Evolutionary conservation across 2,797 vertebrate species (phyloP).

Genomic region (Rallus crepitans): DNA sequence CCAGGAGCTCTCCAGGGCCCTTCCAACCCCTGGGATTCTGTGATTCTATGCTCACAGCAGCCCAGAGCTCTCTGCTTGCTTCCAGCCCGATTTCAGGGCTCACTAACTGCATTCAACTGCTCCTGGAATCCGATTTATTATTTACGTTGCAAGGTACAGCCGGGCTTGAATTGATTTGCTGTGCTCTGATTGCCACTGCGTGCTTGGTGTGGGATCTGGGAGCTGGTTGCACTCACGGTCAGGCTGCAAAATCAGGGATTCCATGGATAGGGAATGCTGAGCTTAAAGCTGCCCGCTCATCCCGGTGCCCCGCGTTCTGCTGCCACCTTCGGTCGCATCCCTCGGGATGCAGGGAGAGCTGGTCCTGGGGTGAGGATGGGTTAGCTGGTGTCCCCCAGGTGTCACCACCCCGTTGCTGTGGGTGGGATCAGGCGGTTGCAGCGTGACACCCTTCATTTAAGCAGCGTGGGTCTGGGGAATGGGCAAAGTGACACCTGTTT

Average conservation of each 20-base stretch:
- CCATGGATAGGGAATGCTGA: neutral
- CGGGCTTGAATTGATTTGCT: neutral
- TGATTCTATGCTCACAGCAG: neutral
- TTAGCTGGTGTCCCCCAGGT: too few species aligned
- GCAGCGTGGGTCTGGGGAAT: accelerated
- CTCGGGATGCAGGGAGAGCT: neutral
- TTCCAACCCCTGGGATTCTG: too few species aligned
- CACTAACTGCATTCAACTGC: neutral
- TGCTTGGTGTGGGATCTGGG: neutral
- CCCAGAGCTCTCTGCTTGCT: neutral
- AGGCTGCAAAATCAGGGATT: neutral
- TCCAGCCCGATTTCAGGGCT: constrained; percentile 12
- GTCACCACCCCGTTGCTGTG: accelerated
- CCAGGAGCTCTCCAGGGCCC: too few species aligned
- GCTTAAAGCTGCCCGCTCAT: accelerated
- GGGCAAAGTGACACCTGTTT: neutral
- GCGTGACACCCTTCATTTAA: neutral
- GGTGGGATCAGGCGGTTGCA: neutral
- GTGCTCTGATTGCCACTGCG: constrained; percentile 28
- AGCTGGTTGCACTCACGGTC: neutral
- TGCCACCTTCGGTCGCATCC: accelerated
- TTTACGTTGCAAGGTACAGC: constrained; percentile 25
- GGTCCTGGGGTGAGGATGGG: neutral
- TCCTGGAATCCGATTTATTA: constrained; percentile 18
- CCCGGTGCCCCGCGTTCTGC: accelerated